Evolutionary conservation across 2,888 invertebrate genomes (phyloP).

Genomic region (Rotaria macrura): DNA sequence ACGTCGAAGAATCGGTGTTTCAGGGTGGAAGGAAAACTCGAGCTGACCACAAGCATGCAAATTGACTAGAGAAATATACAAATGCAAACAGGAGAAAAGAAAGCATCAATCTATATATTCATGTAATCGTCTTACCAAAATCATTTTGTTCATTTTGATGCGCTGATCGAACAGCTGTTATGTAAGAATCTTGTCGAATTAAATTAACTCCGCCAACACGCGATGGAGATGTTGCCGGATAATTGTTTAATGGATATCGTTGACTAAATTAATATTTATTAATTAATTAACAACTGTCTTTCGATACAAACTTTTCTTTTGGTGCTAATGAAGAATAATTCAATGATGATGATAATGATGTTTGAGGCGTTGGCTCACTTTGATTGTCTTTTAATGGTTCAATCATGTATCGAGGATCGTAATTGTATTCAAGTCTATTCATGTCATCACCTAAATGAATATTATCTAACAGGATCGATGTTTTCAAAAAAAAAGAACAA

Average conservation of each 20-base stretch:
- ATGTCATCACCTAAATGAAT: neutral
- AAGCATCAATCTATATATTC: neutral
- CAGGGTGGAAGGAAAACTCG: neutral
- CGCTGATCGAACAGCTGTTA: neutral
- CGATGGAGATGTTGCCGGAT: neutral
- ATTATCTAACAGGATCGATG: too few relatives aligned
- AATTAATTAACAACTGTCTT: neutral
- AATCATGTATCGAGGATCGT: neutral
- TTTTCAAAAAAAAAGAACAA: neutral
- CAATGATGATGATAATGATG: neutral
- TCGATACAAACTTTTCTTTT: neutral
- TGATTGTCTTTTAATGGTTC: neutral
- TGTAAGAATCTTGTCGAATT: constrained; percentile 14
- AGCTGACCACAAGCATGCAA: neutral
- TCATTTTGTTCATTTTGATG: neutral
- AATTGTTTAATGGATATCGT: neutral
- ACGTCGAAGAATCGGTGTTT: neutral
- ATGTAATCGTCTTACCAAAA: neutral
- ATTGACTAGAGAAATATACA: neutral
- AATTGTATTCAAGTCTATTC: neutral
- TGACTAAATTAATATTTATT: neutral
- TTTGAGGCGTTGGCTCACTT: neutral
- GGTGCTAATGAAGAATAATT: neutral
- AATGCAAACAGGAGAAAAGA: neutral
- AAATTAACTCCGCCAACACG: neutral